Conservation (phyloP, 2,113 vertebrate species). For the Trematomus loennbergii region DNA sequence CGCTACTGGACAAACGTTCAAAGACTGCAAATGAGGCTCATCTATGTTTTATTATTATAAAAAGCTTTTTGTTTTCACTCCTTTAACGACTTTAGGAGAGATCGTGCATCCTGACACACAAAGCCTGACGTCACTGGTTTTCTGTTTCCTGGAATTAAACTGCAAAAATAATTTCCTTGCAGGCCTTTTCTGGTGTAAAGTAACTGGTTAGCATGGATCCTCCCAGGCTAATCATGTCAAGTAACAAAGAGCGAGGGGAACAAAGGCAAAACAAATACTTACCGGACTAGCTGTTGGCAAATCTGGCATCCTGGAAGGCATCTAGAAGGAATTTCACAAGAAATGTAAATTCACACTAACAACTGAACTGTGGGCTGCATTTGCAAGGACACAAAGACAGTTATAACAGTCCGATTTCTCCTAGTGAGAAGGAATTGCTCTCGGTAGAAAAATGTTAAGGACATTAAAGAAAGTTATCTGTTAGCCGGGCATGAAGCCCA, state of each 20-base stretch:
- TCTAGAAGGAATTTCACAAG: constrained; percentile 82
- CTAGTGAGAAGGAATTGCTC: not conserved
- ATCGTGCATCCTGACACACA: constrained; percentile 47
- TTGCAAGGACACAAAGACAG: not conserved
- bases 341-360: constrained; percentile 7
- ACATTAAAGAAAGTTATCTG: constrained; percentile 52
- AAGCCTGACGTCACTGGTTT: constrained; percentile 64
- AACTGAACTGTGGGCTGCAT: not conserved
- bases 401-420: not conserved
- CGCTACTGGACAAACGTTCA: not conserved
- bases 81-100: constrained; percentile 17
- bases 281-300: constrained; percentile 99
- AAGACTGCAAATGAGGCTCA: not conserved
- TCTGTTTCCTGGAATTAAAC: constrained; percentile 29
- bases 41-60: not conserved
- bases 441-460: constrained; percentile 13
- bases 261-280: constrained; percentile 63
- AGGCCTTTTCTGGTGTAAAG: constrained; percentile 8
- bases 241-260: constrained; percentile 21
- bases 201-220: not conserved
- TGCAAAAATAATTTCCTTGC: constrained; percentile 9
- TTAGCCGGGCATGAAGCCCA: constrained; percentile 32
- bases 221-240: constrained; percentile 15
- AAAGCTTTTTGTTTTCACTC: not conserved
- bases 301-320: constrained; percentile 99